Evolutionary conservation across 2,797 vertebrate species (phyloP), one percentile per base, ranked within the genome.

Genomic region (Buphagus erythrorhynchus): DNA sequence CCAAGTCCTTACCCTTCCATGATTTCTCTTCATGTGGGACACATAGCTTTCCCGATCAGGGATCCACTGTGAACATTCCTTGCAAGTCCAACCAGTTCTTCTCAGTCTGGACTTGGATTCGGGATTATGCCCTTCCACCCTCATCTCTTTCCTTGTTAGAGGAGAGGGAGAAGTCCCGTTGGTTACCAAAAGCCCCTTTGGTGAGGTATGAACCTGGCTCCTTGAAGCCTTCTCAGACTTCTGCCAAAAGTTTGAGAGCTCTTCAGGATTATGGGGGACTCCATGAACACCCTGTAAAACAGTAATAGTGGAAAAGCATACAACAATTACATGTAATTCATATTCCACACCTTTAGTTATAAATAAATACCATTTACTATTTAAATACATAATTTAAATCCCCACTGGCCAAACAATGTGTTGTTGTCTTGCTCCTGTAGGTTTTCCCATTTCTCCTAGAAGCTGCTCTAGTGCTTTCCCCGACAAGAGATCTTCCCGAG

Each of bases 21-120:
- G 99, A 92, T 93, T 99, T 96, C 97, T 99, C 95, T 99, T 99
- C 98, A 99, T 98, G 90, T 99, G 99, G 80, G 98, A 98, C 86
- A 99, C 97, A 0, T 99, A 99, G 28, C 98, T 97, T 68, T 99
- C 99, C 77, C 99, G 97, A 78, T 99, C 99, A 0, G 98, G 98
- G 36, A 99, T 97, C 98, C 98, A 98, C 95, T 99, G 98, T 14
- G 98, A 98, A 98, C 99, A 99, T 59, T 99, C 98, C 55, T 98
- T 98, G 93, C 99, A 99, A 12, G 99, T 99, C 99, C 99, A 99
- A 84, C 99, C 99, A 4, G 97, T 86, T 67, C 97, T 98, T 94
- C 98, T 99, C 90, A 97, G 84, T 31, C 97, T 98, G 43, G 97
- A 82, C 80, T 97, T 98, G 24, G 97, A 96, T 71, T 98, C 96